phyloP scores from a whole-genome alignment of 1,140 invertebrate genomes.

The Cotesia chilonis region DNA sequence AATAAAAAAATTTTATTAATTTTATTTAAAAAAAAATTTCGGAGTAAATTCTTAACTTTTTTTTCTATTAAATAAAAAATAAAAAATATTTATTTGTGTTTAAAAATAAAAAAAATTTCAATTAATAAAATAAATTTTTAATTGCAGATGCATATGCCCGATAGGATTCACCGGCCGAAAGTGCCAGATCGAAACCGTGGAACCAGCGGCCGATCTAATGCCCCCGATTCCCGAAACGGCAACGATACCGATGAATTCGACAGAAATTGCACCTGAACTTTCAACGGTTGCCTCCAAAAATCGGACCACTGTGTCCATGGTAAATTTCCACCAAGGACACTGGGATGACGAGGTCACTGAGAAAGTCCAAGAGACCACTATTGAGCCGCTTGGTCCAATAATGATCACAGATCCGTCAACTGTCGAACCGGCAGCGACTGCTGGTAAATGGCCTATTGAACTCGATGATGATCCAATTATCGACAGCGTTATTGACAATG shows the following conservation, averaged over 20 bases:
- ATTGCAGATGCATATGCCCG: slow-evolving; percentile 57
- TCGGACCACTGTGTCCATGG: slow-evolving; percentile 26
- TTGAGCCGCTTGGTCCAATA: slow-evolving; percentile 53
- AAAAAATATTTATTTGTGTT: too few relatives aligned
- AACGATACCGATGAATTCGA: neutral
- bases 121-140: neutral
- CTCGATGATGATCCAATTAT: slow-evolving; percentile 45
- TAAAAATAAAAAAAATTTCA: neutral
- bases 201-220: slow-evolving; percentile 56
- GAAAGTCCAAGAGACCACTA: slow-evolving; percentile 43
- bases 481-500: slow-evolving; percentile 60
- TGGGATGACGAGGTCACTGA: slow-evolving; percentile 30
- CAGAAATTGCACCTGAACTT: slow-evolving; percentile 35
- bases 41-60: too few relatives aligned
- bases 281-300: slow-evolving; percentile 35
- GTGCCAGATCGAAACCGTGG: slow-evolving; percentile 58
- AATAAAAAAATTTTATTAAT: slow-evolving; percentile 1
- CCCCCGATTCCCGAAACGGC: slow-evolving; percentile 52
- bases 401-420: slow-evolving; percentile 53
- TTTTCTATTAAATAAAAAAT: too few relatives aligned
- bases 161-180: slow-evolving; percentile 59
- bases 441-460: slow-evolving; percentile 63
- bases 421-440: slow-evolving; percentile 56
- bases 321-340: slow-evolving; percentile 23
- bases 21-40: neutral